A percentile compares a stretch with the other conserved stretches of the same genome.
phyloP scores from a whole-genome alignment of 2,797 vertebrate species.

The Poeciliopsis infans region DNA sequence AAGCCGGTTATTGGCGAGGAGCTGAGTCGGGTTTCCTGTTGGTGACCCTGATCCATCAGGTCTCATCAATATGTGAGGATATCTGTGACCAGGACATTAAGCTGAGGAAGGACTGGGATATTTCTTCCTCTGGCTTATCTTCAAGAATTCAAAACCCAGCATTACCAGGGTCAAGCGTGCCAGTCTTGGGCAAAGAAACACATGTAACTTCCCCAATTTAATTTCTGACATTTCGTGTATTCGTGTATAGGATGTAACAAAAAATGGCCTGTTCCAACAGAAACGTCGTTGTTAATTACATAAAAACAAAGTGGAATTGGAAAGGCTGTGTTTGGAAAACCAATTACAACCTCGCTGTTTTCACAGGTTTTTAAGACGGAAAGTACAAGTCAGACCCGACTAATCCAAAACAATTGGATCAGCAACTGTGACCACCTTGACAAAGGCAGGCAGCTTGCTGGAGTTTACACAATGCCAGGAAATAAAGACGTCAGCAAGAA shows the following conservation, averaged over 20 bases:
- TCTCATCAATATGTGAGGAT: background rate
- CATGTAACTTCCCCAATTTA: background rate
- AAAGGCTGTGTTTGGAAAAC: background rate
- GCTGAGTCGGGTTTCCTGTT: background rate
- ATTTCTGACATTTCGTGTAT: background rate
- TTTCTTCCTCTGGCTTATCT: background rate
- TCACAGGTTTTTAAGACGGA: background rate
- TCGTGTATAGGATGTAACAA: background rate
- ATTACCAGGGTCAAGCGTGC: background rate
- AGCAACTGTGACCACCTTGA: background rate
- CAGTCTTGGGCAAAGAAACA: background rate
- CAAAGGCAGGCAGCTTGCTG: background rate
- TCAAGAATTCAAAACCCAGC: background rate
- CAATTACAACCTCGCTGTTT: background rate
- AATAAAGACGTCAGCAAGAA: background rate
- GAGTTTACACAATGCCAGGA: background rate
- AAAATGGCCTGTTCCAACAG: background rate
- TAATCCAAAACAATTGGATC: background rate
- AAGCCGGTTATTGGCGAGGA: background rate
- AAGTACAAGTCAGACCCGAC: background rate
- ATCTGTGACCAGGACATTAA: background rate
- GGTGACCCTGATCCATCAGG: background rate
- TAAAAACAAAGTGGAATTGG: background rate
- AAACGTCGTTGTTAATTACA: background rate
- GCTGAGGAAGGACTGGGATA: background rate